Conservation (phyloP, 2,113 vertebrate species). For the Ciconia stormi region DNA sequence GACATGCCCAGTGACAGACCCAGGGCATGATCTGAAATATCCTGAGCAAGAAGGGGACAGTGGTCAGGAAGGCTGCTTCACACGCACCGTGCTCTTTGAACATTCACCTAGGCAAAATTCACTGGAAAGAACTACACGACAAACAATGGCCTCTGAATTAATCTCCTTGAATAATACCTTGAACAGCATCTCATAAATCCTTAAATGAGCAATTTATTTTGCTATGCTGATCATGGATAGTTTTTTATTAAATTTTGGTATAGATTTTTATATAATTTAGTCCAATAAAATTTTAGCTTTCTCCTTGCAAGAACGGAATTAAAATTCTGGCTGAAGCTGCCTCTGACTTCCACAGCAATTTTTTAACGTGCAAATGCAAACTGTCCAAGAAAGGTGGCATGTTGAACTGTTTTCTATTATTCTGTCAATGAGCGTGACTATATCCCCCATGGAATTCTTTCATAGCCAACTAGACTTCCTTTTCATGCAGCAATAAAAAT, state of each 20-base stretch:
- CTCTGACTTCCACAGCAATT: neutral
- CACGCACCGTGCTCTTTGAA: rapidly evolving
- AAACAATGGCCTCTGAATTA: neutral
- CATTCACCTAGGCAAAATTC: neutral
- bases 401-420: neutral
- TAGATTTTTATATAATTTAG: neutral
- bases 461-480: neutral
- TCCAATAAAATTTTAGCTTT: neutral
- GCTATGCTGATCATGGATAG: neutral
- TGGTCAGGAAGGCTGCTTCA: too few species aligned
- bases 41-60: neutral
- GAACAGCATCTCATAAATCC: neutral
- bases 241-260: neutral
- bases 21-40: neutral
- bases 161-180: neutral
- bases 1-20: neutral
- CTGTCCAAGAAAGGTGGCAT: neutral
- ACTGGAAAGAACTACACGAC: neutral
- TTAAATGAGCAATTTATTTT: neutral
- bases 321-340: neutral
- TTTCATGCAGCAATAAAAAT: neutral
- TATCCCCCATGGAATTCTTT: neutral
- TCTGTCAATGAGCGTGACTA: neutral
- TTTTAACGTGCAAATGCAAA: neutral
- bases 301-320: neutral